Evolutionary conservation across 2,888 invertebrate species (phyloP).

Genomic region (Drosophila acutilabella): DNA sequence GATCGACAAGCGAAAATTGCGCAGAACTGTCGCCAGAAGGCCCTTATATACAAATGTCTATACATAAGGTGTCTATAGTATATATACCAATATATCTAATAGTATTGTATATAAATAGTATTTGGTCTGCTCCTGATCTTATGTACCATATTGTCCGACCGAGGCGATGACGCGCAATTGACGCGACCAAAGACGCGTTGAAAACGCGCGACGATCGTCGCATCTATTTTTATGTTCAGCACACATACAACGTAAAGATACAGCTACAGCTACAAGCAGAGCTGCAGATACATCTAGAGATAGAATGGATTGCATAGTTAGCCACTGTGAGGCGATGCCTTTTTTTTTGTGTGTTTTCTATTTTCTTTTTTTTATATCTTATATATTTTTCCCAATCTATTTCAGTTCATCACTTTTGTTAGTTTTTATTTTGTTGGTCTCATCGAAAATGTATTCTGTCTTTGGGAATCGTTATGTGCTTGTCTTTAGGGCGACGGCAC

Average conservation of each 20-base stretch:
- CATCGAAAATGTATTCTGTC: slow-evolving; percentile 58
- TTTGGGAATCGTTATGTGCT: slow-evolving; percentile 21
- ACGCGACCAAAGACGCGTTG: slow-evolving; percentile 78
- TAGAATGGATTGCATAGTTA: slow-evolving; percentile 43
- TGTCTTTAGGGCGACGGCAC: slow-evolving; percentile 69
- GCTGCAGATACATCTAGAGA: slow-evolving; percentile 38
- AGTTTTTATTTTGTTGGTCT: slow-evolving; percentile 34
- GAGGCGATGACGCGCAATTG: slow-evolving; percentile 80
- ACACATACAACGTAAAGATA: slow-evolving; percentile 38
- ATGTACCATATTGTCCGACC: slow-evolving; percentile 44
- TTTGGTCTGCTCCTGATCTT: slow-evolving; percentile 42
- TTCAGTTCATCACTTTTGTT: slow-evolving; percentile 66
- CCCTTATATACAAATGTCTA: slow-evolving; percentile 64
- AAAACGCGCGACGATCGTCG: slow-evolving; percentile 62
- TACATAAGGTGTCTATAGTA: slow-evolving; percentile 2
- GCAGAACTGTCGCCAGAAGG: slow-evolving; percentile 77
- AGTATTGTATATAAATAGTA: slow-evolving; percentile 45
- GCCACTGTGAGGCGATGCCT: slow-evolving; percentile 24
- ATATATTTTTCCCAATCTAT: slow-evolving; percentile 71
- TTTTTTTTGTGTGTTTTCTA: background rate
- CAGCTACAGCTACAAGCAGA: slow-evolving; percentile 32
- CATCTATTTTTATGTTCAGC: slow-evolving; percentile 67
- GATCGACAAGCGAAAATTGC: slow-evolving; percentile 73
- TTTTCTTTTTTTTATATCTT: slow-evolving; percentile 12
- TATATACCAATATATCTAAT: slow-evolving; percentile 33